phyloP scores from a whole-genome alignment of 1,140 invertebrate genomes.

The Papilio helenus region DNA sequence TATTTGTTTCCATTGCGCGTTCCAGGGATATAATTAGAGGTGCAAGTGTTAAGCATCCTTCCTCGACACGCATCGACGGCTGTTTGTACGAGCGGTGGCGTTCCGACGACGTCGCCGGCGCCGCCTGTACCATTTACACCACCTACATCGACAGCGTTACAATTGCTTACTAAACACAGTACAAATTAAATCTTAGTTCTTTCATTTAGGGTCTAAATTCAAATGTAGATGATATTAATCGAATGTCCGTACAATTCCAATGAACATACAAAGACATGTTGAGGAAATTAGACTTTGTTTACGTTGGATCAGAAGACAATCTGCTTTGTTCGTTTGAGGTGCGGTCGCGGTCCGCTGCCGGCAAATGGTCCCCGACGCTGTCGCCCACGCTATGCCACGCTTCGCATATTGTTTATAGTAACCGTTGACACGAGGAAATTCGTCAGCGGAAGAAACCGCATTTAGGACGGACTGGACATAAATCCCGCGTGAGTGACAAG shows the following conservation, averaged over 20 bases:
- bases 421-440: conserved; percentile 77
- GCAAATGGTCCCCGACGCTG: conserved; percentile 67
- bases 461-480: conserved; percentile 74
- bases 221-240: neutral
- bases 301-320: conserved; percentile 72
- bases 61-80: conserved; percentile 71
- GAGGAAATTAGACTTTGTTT: conserved; percentile 79
- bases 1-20: conserved; percentile 72
- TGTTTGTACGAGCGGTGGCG: conserved; percentile 70
- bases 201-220: conserved; percentile 5
- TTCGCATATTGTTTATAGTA: conserved; percentile 64
- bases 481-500: conserved; percentile 78
- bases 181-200: neutral
- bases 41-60: conserved; percentile 79
- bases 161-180: conserved; percentile 41
- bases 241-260: conserved; percentile 19
- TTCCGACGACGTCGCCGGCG: conserved; percentile 71
- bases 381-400: conserved; percentile 62
- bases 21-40: conserved; percentile 77
- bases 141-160: conserved; percentile 52
- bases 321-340: conserved; percentile 71
- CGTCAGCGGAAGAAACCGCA: conserved; percentile 78
- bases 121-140: conserved; percentile 71
- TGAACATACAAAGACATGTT: conserved; percentile 55
- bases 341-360: conserved; percentile 64